phyloP scores from a whole-genome alignment of 2,888 invertebrate species.

The Limnephilus rhombicus region DNA sequence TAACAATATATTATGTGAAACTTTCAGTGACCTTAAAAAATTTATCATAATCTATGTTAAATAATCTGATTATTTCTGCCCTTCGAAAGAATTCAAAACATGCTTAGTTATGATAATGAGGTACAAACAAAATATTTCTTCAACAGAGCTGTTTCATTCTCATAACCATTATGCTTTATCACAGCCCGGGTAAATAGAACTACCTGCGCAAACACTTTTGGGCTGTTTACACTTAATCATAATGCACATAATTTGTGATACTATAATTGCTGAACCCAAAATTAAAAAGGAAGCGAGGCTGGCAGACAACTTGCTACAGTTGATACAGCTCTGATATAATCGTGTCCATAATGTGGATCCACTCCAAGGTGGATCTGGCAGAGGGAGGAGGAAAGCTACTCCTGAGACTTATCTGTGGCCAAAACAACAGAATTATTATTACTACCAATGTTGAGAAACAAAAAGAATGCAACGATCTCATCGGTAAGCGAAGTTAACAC shows the following conservation, averaged over 20 bases:
- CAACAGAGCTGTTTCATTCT: not conserved
- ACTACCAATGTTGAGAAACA: not conserved
- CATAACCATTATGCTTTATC: not conserved
- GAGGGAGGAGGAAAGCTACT: too few species aligned
- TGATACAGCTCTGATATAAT: not conserved
- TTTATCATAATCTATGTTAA: not conserved
- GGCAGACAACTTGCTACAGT: not conserved
- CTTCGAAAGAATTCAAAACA: not conserved
- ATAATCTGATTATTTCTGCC: not conserved
- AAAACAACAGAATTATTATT: too few species aligned
- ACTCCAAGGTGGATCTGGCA: too few species aligned
- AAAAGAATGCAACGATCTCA: not conserved
- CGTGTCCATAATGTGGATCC: too few species aligned
- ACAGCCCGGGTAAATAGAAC: not conserved
- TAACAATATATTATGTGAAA: not conserved
- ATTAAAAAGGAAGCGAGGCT: not conserved
- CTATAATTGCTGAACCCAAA: too few species aligned
- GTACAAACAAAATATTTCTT: not conserved
- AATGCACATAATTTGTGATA: not conserved
- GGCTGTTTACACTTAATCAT: not conserved
- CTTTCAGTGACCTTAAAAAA: not conserved
- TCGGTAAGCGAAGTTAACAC: not conserved
- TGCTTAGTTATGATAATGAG: not conserved
- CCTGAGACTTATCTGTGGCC: too few species aligned
- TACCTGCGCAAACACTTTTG: not conserved